phyloP scores from a whole-genome alignment of 2,113 vertebrate species.

The Scophthalmus maximus region DNA sequence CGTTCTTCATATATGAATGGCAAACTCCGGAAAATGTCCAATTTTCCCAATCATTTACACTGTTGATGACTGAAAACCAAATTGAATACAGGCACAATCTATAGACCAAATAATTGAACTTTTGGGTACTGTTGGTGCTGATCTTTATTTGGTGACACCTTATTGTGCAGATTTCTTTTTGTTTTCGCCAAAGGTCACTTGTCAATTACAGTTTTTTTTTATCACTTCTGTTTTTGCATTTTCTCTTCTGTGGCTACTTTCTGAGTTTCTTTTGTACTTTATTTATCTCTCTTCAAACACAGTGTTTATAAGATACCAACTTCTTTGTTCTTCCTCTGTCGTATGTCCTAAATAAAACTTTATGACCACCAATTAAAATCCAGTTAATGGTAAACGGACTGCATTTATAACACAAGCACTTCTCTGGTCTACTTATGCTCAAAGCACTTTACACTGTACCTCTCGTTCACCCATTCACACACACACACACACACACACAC shows the following conservation, averaged over 20 bases:
- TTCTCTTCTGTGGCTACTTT: not conserved
- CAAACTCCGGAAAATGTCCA: no score
- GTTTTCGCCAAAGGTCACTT: not conserved
- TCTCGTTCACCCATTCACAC: no score
- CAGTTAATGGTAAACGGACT: not conserved
- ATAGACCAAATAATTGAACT: slow-evolving; percentile 3
- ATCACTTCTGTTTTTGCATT: not conserved
- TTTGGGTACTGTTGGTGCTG: no score
- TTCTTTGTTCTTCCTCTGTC: not conserved
- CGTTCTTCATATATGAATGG: no score
- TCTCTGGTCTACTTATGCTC: no score
- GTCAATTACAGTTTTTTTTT: not conserved
- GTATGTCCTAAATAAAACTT: not conserved
- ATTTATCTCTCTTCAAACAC: not conserved
- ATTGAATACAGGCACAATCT: slow-evolving; percentile 7
- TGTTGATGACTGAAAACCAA: no score
- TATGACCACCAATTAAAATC: not conserved
- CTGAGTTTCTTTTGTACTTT: no score
- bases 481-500: no score
- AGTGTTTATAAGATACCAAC: not conserved
- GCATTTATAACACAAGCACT: not conserved
- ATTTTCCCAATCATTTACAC: no score
- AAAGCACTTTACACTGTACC: no score
- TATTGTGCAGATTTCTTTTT: not conserved
- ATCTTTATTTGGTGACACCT: slow-evolving; percentile 1